Percentiles rank a stretch among this genome's conserved stretches.
These are phyloP conservation scores for Leuctra nigra DNA, from an alignment of 2,888 invertebrate genomes.

Conservation along the genomic window DNA sequence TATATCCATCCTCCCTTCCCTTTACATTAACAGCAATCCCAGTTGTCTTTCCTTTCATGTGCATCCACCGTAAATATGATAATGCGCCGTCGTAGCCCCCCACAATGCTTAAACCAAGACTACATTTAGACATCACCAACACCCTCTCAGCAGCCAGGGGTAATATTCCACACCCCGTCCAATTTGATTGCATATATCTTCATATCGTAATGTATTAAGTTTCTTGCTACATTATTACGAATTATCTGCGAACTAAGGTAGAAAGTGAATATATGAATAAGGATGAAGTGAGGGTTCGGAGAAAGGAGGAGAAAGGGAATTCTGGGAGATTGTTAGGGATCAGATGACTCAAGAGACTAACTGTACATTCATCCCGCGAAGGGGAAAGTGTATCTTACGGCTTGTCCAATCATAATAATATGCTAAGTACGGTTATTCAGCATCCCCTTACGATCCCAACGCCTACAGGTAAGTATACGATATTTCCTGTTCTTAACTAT, in stretches of 20 bases:
- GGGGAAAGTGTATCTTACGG: no score
- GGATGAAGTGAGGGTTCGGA: not conserved
- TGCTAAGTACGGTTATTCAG: no score
- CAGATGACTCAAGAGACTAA: not conserved
- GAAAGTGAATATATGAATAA: slow-evolving; percentile 21
- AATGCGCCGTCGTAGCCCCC: slow-evolving; percentile 11
- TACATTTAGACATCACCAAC: slow-evolving; percentile 16
- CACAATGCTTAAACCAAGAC: not conserved
- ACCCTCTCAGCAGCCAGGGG: slow-evolving; percentile 4
- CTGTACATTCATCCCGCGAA: no score
- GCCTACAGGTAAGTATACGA: no score
- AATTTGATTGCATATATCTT: slow-evolving; percentile 20
- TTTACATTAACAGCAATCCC: slow-evolving; percentile 16
- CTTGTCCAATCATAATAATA: no score
- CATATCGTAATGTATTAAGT: slow-evolving; percentile 17
- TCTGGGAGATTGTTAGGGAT: not conserved
- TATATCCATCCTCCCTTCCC: not conserved
- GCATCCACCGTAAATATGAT: slow-evolving; percentile 25
- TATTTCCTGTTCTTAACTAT: no score
- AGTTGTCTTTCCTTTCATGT: slow-evolving; percentile 19
- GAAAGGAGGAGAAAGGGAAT: slow-evolving; percentile 11
- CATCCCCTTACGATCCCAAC: no score
- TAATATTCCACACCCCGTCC: slow-evolving; percentile 11
- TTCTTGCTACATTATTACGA: slow-evolving; percentile 20
- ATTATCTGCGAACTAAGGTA: slow-evolving; percentile 20